Evolutionary conservation across 2,797 vertebrate species (phyloP).

Genomic region (Mus spretus): DNA sequence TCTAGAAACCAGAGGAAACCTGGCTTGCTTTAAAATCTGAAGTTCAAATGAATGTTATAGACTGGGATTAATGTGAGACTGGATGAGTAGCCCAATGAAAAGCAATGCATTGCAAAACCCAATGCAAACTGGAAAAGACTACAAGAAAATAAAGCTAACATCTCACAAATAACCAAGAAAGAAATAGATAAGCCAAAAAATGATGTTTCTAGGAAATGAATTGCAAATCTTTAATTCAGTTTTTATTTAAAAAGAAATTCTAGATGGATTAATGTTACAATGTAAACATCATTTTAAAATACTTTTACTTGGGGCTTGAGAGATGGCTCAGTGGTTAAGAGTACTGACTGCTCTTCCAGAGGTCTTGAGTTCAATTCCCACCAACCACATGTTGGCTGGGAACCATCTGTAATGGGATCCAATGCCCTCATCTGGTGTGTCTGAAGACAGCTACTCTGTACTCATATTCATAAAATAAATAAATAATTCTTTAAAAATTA

Average conservation of each 20-base stretch:
- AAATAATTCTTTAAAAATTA: background rate
- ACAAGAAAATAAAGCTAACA: background rate
- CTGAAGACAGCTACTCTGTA: background rate
- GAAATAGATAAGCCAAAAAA: constrained; percentile 51
- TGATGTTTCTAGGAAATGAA: constrained; percentile 34
- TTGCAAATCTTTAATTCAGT: background rate
- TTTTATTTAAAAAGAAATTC: constrained; percentile 64
- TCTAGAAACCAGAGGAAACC: background rate
- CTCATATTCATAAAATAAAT: background rate
- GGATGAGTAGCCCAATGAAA: background rate
- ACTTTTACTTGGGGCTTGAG: background rate
- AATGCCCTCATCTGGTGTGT: background rate
- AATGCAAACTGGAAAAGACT: constrained; percentile 8
- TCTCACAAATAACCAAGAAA: constrained; percentile 18
- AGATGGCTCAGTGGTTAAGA: background rate
- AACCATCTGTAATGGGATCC: background rate
- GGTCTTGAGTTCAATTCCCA: background rate
- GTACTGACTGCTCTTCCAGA: background rate
- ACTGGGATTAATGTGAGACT: background rate
- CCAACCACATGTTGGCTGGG: background rate
- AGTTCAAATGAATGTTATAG: background rate
- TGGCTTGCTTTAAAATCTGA: background rate
- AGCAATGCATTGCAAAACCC: background rate
- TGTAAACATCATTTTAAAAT: background rate
- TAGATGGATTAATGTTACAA: constrained; percentile 55